Percentiles rank a stretch among this genome's conserved stretches.
phyloP scores from a whole-genome alignment of 2,888 invertebrate species.

The Hydraecia micacea region DNA sequence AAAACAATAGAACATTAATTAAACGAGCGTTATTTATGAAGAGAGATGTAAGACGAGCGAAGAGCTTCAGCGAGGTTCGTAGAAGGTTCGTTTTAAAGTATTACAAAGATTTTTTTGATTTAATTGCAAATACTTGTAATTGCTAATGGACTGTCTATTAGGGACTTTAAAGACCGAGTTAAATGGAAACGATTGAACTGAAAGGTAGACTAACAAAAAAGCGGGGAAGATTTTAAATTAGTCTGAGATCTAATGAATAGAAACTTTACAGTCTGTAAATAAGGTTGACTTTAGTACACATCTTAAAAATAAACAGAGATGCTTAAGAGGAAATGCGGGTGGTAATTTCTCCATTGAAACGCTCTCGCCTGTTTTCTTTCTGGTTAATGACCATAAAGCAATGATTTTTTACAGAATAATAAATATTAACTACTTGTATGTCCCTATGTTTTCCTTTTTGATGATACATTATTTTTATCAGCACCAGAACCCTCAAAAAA shows the following conservation, averaged over 20 bases:
- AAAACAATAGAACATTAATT: constrained; percentile 32
- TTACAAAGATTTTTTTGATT: constrained; percentile 21
- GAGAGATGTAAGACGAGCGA: constrained; percentile 25
- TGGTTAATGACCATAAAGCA: too few relatives aligned
- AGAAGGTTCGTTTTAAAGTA: constrained; percentile 26
- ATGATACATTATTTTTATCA: too few relatives aligned
- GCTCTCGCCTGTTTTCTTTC: too few relatives aligned
- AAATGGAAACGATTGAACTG: constrained; percentile 20
- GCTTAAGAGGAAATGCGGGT: not conserved
- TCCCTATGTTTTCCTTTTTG: too few relatives aligned
- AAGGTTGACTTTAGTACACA: constrained; percentile 24
- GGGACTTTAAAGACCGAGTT: constrained; percentile 23
- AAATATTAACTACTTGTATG: too few relatives aligned
- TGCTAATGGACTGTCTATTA: constrained; percentile 52
- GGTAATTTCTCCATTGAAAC: too few relatives aligned
- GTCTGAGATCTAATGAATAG: not conserved
- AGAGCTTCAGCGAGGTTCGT: constrained; percentile 13
- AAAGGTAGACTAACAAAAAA: constrained; percentile 22
- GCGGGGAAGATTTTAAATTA: not conserved
- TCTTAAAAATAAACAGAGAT: constrained; percentile 45
- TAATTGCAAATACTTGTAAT: constrained; percentile 49
- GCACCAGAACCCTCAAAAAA: too few relatives aligned
- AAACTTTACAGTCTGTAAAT: constrained; percentile 9
- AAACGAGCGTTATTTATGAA: constrained; percentile 23
- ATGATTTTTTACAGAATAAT: too few relatives aligned